These are phyloP conservation scores for Clarias batrachus DNA, from an alignment of 2,113 vertebrate species.

Conservation along the genomic window DNA sequence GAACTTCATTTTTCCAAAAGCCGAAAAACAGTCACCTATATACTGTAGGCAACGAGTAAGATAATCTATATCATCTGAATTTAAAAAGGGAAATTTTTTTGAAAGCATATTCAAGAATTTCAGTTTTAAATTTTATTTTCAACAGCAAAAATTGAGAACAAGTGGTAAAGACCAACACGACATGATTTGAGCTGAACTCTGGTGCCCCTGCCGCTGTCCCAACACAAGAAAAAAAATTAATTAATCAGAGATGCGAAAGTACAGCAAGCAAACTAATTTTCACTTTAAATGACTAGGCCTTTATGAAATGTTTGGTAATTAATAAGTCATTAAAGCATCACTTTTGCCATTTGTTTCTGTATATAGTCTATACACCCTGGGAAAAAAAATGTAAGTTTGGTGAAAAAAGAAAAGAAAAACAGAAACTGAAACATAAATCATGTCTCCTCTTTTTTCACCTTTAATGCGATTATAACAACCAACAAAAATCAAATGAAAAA, in stretches of 20 bases:
- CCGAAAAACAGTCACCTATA: conserved; percentile 11
- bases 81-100: neutral
- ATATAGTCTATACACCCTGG: neutral
- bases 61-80: neutral
- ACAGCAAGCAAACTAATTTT: neutral
- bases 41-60: neutral
- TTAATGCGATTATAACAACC: neutral
- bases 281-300: neutral
- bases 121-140: neutral
- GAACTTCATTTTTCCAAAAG: conserved; percentile 28
- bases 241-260: neutral
- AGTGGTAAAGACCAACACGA: neutral
- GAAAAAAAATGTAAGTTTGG: no score
- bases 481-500: neutral
- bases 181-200: neutral
- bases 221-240: neutral
- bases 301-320: neutral
- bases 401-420: no score
- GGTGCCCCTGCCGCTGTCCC: conserved; percentile 20
- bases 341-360: neutral
- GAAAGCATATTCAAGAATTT: neutral
- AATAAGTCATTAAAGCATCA: neutral
- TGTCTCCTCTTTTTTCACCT: neutral
- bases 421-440: neutral
- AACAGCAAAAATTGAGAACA: neutral